These are phyloP conservation scores for Lagopus leucura DNA, from an alignment of 2,113 vertebrate genomes.

Conservation along the genomic window DNA sequence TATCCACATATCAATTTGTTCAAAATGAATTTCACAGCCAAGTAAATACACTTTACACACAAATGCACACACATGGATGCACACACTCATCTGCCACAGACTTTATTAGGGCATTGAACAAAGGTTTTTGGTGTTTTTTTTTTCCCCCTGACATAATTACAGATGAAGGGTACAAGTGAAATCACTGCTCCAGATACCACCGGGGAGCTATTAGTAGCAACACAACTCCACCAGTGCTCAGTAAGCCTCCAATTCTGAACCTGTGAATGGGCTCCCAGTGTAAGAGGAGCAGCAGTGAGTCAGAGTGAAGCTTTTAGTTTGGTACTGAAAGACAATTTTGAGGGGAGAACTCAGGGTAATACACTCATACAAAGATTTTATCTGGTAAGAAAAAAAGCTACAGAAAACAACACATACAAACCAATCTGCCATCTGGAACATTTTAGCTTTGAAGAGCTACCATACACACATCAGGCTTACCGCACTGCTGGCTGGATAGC, in stretches of 20 bases:
- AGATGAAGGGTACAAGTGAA: conserved; percentile 9
- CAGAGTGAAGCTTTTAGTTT: conserved; percentile 53
- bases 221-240: neutral
- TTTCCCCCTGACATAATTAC: neutral
- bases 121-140: neutral
- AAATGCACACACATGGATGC: neutral
- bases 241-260: conserved; percentile 39
- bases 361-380: neutral
- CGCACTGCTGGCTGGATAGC: neutral
- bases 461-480: neutral
- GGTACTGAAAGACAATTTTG: neutral
- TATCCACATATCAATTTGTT: neutral
- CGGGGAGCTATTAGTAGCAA: conserved; percentile 8
- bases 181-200: neutral
- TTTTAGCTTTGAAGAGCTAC: neutral
- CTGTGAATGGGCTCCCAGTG: conserved; percentile 66
- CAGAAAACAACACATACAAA: neutral
- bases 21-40: neutral
- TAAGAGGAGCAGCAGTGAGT: conserved; percentile 59
- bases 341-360: conserved; percentile 5
- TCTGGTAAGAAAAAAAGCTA: neutral
- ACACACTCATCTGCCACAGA: neutral
- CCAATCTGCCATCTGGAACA: neutral
- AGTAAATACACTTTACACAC: neutral
- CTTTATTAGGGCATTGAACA: neutral